Base-by-base conservation (phyloP, 2,113 vertebrate genomes). In the Casuarius casuarius region DNA sequence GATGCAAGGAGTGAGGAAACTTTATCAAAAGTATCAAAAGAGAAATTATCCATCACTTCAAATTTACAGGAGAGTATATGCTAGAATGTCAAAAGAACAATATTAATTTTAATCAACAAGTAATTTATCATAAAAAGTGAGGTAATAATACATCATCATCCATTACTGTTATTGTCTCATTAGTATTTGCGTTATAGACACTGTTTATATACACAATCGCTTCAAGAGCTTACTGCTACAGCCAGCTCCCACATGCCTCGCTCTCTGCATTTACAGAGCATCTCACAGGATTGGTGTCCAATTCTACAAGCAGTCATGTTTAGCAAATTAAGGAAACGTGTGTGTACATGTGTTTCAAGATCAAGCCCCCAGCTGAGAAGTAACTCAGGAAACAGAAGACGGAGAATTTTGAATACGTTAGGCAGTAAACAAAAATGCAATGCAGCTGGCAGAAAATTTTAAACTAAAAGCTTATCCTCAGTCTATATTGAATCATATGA, bases 251-350 rank as follows among this genome's bases (percentile, higher is more conserved):
- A 78, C 72, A 77, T 95, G 89, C 14, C 67, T 84, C 93, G 62
- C 66, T 84, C 68, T 93, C 70, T 91, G 62, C 74, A 74, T 92
- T 82, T 92, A 77, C 87, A 65, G 62, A 96, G 87, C 54, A 44
- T 86, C 67, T 85, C 88, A 76, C 46, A 85, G 40, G 48, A 67
- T 5, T 87, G 66, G 42, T 0, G 0, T 40, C 49, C 81, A 87
- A 10, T 70, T 84, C 81, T 95, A 61, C 61, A 86, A 68, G 54
- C 58, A 93, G 49, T 63, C 21, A 51, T 54, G 76, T 91, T 94
- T 77, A 94, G n/a, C 62, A 91, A 96, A 87, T 92, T 85, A 85
- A 82, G 93, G 51, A 33, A 75, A 77, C 35, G 72, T 62, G 28
- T 84, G 46, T 25, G 7, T 79, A 20, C 67, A 40, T 79, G 54